Evolutionary conservation across 2,113 vertebrate species (phyloP).

Genomic region (Halichoerus grypus): DNA sequence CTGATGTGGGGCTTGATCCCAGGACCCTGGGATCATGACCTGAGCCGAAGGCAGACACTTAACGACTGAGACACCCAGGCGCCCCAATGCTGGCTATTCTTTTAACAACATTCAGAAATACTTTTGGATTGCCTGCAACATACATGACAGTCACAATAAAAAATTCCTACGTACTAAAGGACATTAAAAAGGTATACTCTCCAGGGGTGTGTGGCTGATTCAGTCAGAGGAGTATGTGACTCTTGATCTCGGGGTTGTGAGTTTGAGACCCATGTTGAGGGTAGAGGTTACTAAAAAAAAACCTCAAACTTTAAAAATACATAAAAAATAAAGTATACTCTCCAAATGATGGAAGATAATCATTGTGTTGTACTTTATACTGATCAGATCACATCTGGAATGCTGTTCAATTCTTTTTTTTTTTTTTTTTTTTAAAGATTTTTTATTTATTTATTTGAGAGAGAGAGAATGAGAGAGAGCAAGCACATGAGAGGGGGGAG

Average conservation of each 20-base stretch:
- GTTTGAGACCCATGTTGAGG: neutral
- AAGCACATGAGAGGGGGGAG: no score
- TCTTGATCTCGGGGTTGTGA: neutral
- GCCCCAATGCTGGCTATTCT: neutral
- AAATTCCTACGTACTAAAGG: neutral
- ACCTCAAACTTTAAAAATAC: neutral
- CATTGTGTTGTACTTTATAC: neutral
- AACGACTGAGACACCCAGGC: no score
- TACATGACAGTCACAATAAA: neutral
- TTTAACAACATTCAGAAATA: neutral
- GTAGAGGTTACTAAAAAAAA: neutral
- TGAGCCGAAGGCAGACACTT: no score
- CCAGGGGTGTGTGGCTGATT: neutral
- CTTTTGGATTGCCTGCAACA: neutral
- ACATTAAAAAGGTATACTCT: neutral
- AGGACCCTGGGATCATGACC: no score
- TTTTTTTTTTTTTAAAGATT: no score
- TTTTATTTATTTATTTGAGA: no score
- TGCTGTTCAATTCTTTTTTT: neutral
- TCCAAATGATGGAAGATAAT: conserved; percentile 15
- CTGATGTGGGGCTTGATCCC: no score
- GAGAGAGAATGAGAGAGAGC: no score
- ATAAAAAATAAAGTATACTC: neutral
- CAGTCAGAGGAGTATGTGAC: neutral
- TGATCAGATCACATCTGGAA: neutral